Conservation (phyloP, 2,797 vertebrate species). For the Alcedo quadribrachys region DNA sequence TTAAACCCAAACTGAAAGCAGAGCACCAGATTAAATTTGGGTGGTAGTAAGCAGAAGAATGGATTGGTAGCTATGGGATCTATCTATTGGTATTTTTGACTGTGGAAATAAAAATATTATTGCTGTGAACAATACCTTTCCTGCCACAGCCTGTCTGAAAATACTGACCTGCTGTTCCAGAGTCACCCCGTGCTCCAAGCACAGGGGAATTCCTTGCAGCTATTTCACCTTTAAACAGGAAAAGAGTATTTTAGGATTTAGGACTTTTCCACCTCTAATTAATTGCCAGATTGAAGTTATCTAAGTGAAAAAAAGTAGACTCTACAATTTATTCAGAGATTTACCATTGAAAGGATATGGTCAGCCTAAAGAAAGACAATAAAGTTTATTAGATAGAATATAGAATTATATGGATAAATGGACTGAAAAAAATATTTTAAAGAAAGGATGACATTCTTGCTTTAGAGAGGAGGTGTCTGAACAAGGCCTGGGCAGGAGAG, state of each 20-base stretch:
- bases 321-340: neutral
- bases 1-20: neutral
- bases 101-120: neutral
- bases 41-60: neutral
- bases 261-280: neutral
- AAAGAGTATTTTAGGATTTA: neutral
- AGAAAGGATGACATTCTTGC: neutral
- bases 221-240: neutral
- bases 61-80: slow-evolving; percentile 1
- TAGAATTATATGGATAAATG: neutral
- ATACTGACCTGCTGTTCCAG: neutral
- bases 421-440: neutral
- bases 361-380: neutral
- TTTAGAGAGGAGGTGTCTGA: neutral
- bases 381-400: neutral
- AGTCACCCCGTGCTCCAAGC: neutral
- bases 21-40: neutral
- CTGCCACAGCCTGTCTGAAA: neutral
- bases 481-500: neutral
- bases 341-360: neutral
- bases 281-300: neutral
- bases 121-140: neutral
- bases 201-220: neutral
- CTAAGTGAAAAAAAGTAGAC: neutral
- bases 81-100: no score